These are phyloP conservation scores for Apoderus coryli DNA, from an alignment of 2,888 invertebrate species.

Conservation along the genomic window DNA sequence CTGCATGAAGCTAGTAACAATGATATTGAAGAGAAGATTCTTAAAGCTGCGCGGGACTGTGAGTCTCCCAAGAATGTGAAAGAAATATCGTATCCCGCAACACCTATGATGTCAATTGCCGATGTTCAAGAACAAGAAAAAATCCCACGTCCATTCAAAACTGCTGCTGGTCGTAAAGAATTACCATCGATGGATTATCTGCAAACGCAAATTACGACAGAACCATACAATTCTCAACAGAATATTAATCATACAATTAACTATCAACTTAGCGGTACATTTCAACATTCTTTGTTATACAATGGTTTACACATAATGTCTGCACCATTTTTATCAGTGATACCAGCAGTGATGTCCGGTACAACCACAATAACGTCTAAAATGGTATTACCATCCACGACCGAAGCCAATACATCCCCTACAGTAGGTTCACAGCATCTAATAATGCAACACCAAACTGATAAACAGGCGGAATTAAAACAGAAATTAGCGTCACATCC, in stretches of 20 bases:
- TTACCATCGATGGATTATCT: conserved; percentile 23
- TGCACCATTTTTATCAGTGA: no score
- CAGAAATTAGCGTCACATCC: no score
- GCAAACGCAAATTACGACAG: conserved; percentile 18
- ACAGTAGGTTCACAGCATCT: no score
- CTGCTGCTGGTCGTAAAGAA: conserved; percentile 29
- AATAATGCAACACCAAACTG: no score
- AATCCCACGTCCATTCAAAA: conserved; percentile 23
- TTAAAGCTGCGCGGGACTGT: no score
- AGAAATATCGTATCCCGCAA: conserved; percentile 30
- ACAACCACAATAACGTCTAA: no score
- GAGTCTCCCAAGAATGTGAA: conserved; percentile 16
- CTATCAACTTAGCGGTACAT: conserved; percentile 23
- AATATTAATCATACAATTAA: conserved; percentile 28
- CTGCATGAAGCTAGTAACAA: conserved; percentile 14
- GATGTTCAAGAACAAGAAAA: conserved; percentile 24
- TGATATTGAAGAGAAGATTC: conserved; percentile 11
- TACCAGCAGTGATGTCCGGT: no score
- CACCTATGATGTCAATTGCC: conserved; percentile 30
- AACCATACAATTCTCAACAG: conserved; percentile 27
- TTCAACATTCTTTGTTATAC: no score
- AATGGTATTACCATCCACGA: no score
- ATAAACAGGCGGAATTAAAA: no score
- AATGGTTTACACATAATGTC: no score
- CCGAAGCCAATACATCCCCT: no score